Conservation (phyloP, 2,113 vertebrate species). For the Penelope pileata region DNA sequence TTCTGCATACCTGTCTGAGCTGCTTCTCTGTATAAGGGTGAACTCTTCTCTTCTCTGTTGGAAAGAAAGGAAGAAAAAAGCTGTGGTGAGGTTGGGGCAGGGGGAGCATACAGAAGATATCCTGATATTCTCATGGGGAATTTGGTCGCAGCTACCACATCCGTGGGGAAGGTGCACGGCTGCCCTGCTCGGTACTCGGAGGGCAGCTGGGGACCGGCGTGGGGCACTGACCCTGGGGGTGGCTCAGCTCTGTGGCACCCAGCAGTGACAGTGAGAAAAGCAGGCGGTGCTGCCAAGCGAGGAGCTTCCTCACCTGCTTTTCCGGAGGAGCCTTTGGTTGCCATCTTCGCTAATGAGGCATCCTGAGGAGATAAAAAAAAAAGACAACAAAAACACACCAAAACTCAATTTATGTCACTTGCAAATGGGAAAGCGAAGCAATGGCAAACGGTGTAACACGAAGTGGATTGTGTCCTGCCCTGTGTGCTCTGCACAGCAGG, state of each 20-base stretch:
- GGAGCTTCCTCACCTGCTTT: slow-evolving; percentile 51
- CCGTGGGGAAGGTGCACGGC: neutral
- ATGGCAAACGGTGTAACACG: rapidly evolving
- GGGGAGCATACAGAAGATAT: neutral
- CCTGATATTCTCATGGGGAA: neutral
- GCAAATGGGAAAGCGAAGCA: rapidly evolving
- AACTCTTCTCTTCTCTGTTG: slow-evolving; percentile 78
- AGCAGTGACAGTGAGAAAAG: neutral
- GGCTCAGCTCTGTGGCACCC: neutral
- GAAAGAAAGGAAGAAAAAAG: neutral
- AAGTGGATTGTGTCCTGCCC: neutral
- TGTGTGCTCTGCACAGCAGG: neutral
- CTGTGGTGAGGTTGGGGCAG: neutral
- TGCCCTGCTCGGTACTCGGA: neutral
- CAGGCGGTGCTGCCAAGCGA: neutral
- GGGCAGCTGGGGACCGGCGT: neutral
- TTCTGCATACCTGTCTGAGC: slow-evolving; percentile 72
- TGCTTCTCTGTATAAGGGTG: slow-evolving; percentile 68
- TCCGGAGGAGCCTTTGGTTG: slow-evolving; percentile 37
- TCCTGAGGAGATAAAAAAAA: slow-evolving; percentile 47
- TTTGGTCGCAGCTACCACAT: neutral
- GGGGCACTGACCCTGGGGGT: rapidly evolving
- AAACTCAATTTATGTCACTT: neutral
- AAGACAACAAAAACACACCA: neutral
- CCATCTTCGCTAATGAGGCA: neutral